A percentile compares a stretch with the other conserved stretches of the same genome.
phyloP scores from a whole-genome alignment of 2,888 invertebrate species.

The Gortyna flavago region DNA sequence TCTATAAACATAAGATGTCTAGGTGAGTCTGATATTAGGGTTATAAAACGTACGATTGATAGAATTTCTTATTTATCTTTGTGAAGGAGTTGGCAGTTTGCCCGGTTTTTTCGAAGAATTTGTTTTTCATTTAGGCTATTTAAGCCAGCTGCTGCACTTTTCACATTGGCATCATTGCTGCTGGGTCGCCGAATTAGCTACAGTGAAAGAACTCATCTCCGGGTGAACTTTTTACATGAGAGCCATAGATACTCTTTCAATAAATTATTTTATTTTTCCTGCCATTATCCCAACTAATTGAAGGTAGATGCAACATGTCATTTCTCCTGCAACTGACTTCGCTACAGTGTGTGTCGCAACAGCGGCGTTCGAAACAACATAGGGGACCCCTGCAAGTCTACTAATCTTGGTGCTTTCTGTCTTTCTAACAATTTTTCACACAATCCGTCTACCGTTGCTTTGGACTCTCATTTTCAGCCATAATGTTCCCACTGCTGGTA shows the following conservation, averaged over 20 bases:
- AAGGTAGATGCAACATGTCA: too few species aligned
- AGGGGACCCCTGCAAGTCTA: not conserved
- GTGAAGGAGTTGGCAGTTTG: conserved; percentile 5
- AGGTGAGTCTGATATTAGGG: conserved; percentile 27
- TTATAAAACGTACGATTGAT: conserved; percentile 22
- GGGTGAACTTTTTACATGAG: not conserved
- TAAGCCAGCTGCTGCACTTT: not conserved
- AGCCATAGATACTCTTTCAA: not conserved
- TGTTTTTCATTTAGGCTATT: conserved; percentile 2
- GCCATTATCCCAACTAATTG: not conserved
- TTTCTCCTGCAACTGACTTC: too few species aligned
- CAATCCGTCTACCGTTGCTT: not conserved
- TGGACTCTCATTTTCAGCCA: not conserved
- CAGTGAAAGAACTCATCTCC: not conserved
- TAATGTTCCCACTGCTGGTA: too few species aligned
- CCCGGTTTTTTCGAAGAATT: not conserved
- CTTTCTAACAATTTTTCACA: not conserved
- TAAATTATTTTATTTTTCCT: not conserved
- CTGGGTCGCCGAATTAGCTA: not conserved
- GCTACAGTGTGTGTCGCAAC: too few species aligned
- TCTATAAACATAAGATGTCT: not conserved
- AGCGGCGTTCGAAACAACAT: too few species aligned
- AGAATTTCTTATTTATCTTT: conserved; percentile 6
- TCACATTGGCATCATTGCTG: not conserved
- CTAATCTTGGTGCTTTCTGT: not conserved